phyloP scores from a whole-genome alignment of 1,140 invertebrate species.

The Chymomyza costata region DNA sequence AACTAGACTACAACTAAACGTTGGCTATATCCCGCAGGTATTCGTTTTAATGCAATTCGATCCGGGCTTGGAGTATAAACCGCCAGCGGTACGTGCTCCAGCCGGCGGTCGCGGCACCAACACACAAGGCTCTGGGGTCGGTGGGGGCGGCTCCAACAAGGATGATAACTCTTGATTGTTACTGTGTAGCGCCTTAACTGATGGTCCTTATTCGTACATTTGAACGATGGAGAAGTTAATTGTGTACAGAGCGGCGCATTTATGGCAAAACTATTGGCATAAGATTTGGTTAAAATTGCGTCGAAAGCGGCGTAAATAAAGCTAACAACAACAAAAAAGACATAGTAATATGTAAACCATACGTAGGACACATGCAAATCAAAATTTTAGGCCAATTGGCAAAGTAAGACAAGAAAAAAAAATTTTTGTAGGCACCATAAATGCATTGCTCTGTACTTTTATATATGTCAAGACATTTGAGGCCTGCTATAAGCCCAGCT shows the following conservation, averaged over 20 bases:
- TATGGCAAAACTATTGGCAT: slow-evolving; percentile 55
- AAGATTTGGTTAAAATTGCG: slow-evolving; percentile 31
- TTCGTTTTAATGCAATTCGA: slow-evolving; percentile 98
- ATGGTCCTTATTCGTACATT: slow-evolving; percentile 84
- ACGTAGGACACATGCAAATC: slow-evolving; percentile 41
- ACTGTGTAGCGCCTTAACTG: slow-evolving; percentile 98
- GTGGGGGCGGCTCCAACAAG: slow-evolving; percentile 81
- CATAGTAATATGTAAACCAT: slow-evolving; percentile 1
- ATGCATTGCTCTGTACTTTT: slow-evolving; percentile 67
- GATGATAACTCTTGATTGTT: slow-evolving; percentile 98
- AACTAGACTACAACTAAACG: background rate
- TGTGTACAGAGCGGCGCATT: slow-evolving; percentile 62
- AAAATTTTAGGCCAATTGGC: slow-evolving; percentile 29
- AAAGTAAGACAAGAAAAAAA: slow-evolving; percentile 22
- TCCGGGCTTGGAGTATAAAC: slow-evolving; percentile 95
- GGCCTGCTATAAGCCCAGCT: slow-evolving; percentile 22
- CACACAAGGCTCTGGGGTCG: slow-evolving; percentile 77
- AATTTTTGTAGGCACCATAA: slow-evolving; percentile 27
- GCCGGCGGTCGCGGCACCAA: slow-evolving; percentile 69
- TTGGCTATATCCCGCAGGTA: slow-evolving; percentile 80
- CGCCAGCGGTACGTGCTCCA: slow-evolving; percentile 81
- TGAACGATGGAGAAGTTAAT: slow-evolving; percentile 76
- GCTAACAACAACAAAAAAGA: background rate
- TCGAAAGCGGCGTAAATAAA: slow-evolving; percentile 9
- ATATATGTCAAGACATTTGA: slow-evolving; percentile 52